Conservation (phyloP, 1,140 invertebrate genomes). For the Acyrthosiphon pisum region DNA sequence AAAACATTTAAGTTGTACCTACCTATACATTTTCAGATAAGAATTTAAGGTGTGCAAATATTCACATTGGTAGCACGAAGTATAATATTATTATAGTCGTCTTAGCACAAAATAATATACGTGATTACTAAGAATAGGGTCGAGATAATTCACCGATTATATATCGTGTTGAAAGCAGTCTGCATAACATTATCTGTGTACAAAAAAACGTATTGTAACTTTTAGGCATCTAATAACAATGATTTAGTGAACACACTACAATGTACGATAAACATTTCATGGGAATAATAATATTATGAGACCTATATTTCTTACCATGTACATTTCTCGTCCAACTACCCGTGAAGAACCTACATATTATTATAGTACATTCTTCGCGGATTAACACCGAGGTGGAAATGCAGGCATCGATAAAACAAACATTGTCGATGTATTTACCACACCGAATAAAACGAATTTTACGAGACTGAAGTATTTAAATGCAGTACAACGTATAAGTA, state of each 20-base stretch:
- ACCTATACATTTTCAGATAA: too few relatives aligned
- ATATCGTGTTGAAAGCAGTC: not conserved
- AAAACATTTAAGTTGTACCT: not conserved
- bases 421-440: not conserved
- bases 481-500: not conserved
- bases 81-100: not conserved
- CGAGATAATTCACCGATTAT: not conserved
- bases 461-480: not conserved
- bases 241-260: not conserved
- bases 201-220: not conserved
- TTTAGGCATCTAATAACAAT: not conserved
- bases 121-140: not conserved
- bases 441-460: not conserved
- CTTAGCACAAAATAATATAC: not conserved
- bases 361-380: too few relatives aligned
- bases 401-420: not conserved
- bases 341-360: not conserved
- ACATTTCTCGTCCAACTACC: not conserved
- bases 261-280: not conserved
- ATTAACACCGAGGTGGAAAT: not conserved
- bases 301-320: not conserved
- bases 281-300: not conserved
- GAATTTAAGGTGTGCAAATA: not conserved
- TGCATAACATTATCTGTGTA: not conserved
- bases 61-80: not conserved